These are phyloP conservation scores for Sarcophaga subvicina DNA, from an alignment of 2,888 invertebrate species.

Conservation along the genomic window DNA sequence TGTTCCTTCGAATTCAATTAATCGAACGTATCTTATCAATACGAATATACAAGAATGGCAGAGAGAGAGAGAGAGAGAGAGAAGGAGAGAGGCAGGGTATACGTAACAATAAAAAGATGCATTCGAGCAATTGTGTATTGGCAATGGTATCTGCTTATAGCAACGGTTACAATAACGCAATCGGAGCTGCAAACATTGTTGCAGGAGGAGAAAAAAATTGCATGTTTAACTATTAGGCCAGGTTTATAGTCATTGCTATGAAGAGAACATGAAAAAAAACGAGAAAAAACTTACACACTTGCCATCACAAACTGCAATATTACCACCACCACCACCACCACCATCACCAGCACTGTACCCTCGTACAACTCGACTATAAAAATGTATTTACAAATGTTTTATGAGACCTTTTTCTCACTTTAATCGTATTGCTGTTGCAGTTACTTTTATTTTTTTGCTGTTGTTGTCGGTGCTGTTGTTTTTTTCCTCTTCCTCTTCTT, in stretches of 20 bases:
- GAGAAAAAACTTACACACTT: not conserved
- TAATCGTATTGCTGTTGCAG: not conserved
- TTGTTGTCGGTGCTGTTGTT: conserved; percentile 7
- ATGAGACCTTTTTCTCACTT: conserved; percentile 60
- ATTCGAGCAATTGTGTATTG: not conserved
- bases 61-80: no score
- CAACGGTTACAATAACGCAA: conserved; percentile 22
- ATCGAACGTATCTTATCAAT: not conserved
- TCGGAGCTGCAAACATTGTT: conserved; percentile 64
- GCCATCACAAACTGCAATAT: not conserved
- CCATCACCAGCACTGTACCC: not conserved
- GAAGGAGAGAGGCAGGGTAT: not conserved
- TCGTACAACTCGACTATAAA: not conserved
- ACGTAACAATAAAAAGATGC: not conserved
- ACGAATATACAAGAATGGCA: not conserved
- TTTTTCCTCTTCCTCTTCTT: conserved; percentile 14
- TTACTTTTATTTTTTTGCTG: not conserved
- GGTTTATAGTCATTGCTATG: not conserved
- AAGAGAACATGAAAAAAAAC: not conserved
- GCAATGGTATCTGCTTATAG: not conserved
- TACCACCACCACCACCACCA: not conserved
- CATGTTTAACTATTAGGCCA: conserved; percentile 59
- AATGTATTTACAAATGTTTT: conserved; percentile 45
- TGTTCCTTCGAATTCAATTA: not conserved
- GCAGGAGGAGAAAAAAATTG: conserved; percentile 46